Evolutionary conservation across 2,797 vertebrate genomes (phyloP).

Genomic region (Bovichtus diacanthus): DNA sequence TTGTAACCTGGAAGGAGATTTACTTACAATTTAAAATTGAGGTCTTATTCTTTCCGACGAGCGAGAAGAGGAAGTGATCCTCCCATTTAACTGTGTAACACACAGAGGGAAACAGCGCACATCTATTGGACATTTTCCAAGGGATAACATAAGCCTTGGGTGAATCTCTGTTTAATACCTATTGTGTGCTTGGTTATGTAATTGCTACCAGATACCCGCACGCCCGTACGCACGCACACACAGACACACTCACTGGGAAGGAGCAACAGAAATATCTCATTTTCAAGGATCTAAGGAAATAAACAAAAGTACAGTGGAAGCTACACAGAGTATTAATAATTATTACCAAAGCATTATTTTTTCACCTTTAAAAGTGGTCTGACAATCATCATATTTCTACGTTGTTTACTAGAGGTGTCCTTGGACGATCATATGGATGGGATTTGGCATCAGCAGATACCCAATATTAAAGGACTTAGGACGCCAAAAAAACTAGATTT

Average conservation of each 20-base stretch:
- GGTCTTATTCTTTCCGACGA: neutral
- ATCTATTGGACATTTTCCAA: constrained; percentile 5
- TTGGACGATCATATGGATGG: neutral
- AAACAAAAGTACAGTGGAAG: neutral
- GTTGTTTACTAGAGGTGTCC: neutral
- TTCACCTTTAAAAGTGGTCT: neutral
- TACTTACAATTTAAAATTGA: neutral
- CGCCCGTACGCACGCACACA: too few species aligned
- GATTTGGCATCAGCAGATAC: neutral
- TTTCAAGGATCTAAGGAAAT: neutral
- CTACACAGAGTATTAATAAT: neutral
- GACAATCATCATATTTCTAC: neutral
- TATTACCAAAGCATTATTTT: neutral
- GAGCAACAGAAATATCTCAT: neutral
- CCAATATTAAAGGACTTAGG: neutral
- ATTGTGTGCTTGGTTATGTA: constrained; percentile 47
- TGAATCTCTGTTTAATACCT: constrained; percentile 22
- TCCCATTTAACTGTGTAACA: constrained; percentile 12
- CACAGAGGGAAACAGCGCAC: neutral
- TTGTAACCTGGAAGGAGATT: neutral
- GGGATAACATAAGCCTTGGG: constrained; percentile 7
- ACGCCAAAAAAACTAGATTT: neutral
- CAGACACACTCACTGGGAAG: constrained; percentile 2
- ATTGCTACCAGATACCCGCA: constrained; percentile 36
- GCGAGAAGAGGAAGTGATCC: constrained; percentile 39